Conservation (phyloP, 2,888 invertebrate species). For the Lutraria lutraria region DNA sequence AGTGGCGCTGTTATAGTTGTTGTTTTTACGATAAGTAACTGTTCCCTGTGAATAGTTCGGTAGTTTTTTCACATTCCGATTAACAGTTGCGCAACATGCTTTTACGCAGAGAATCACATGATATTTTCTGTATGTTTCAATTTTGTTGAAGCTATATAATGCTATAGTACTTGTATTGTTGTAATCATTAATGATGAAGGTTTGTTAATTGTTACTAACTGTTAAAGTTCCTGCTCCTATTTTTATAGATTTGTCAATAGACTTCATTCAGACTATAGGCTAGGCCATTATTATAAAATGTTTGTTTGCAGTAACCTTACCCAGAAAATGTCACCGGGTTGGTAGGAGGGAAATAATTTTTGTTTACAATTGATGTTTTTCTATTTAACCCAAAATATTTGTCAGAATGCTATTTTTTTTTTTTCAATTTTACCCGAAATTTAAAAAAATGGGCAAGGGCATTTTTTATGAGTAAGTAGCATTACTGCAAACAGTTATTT, state of each 20-base stretch:
- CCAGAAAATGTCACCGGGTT: too few species aligned
- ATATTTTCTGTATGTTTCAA: neutral
- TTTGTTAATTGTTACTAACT: neutral
- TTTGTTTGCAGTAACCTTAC: too few species aligned
- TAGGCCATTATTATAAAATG: neutral
- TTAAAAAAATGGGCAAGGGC: too few species aligned
- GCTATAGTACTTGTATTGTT: neutral
- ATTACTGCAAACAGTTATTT: too few species aligned
- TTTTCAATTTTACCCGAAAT: too few species aligned
- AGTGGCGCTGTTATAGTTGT: constrained; percentile 23
- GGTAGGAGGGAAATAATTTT: too few species aligned
- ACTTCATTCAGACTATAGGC: neutral
- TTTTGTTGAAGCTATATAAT: neutral
- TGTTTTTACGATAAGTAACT: constrained; percentile 23
- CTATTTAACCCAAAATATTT: too few species aligned
- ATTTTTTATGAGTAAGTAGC: too few species aligned
- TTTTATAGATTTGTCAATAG: neutral
- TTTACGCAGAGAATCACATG: neutral
- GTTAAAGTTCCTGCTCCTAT: neutral
- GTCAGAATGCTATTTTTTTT: too few species aligned
- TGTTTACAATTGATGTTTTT: too few species aligned
- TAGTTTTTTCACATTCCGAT: constrained; percentile 14
- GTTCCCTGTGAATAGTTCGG: neutral
- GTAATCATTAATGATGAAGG: neutral
- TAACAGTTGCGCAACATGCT: constrained; percentile 15